These are phyloP conservation scores for Hydrotaea cyrtoneurina DNA, from an alignment of 2,888 invertebrate genomes.

Conservation along the genomic window DNA sequence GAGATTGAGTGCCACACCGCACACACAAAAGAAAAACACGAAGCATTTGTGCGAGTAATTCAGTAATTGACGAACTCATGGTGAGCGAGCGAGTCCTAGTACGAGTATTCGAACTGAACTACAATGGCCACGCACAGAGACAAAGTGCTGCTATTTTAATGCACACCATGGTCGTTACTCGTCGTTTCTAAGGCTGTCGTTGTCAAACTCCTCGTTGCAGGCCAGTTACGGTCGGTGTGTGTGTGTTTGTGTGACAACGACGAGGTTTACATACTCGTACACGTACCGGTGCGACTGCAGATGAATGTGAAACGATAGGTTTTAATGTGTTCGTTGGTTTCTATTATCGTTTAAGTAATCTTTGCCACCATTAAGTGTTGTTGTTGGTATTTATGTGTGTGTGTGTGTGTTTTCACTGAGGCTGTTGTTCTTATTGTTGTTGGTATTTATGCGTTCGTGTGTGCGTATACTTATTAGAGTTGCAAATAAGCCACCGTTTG, in stretches of 20 bases:
- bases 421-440: background rate
- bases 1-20: background rate
- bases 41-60: constrained; percentile 9
- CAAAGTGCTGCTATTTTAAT: constrained; percentile 11
- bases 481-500: constrained; percentile 76
- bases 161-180: constrained; percentile 8
- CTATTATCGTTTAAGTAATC: constrained; percentile 47
- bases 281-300: background rate
- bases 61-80: constrained; percentile 11
- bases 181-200: background rate
- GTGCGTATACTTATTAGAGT: constrained; percentile 75
- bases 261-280: background rate
- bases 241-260: background rate
- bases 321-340: constrained; percentile 42
- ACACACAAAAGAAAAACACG: constrained; percentile 1
- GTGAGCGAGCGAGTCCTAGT: background rate
- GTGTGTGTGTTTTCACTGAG: background rate
- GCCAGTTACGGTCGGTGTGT: too few relatives aligned
- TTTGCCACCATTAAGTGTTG: constrained; percentile 44
- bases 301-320: constrained; percentile 18
- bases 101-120: background rate
- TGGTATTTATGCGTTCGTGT: background rate
- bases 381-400: background rate
- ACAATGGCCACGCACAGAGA: background rate
- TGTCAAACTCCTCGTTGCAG: background rate